A percentile compares a stretch with the other conserved stretches of the same genome.
Evolutionary conservation across 2,888 invertebrate species (phyloP).

Genomic region (Polymixis flavicincta): DNA sequence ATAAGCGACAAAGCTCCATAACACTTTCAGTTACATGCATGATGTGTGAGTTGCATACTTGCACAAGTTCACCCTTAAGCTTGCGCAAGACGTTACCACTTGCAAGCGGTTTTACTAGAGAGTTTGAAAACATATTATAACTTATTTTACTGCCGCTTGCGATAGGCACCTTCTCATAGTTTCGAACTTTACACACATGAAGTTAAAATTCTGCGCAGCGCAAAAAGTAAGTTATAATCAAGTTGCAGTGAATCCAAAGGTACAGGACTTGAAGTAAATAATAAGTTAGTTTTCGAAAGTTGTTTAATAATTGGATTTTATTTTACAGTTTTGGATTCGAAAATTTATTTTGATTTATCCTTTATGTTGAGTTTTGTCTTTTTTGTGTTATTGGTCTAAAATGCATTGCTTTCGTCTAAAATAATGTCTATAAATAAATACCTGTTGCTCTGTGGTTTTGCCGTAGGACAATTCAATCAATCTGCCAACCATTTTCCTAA

Average conservation of each 20-base stretch:
- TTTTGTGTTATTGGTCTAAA: not conserved
- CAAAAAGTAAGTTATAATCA: not conserved
- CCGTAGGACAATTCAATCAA: not conserved
- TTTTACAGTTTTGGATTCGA: not conserved
- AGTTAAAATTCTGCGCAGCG: slow-evolving; percentile 3
- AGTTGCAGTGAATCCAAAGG: not conserved
- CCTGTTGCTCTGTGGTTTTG: not conserved
- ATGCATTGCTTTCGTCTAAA: not conserved
- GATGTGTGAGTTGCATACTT: slow-evolving; percentile 1
- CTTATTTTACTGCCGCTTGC: slow-evolving; percentile 28
- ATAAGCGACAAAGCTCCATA: not conserved
- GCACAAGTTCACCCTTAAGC: slow-evolving; percentile 23
- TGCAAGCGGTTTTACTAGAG: slow-evolving; percentile 20
- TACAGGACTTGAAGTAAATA: not conserved
- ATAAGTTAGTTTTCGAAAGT: not conserved
- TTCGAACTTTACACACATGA: slow-evolving; percentile 16
- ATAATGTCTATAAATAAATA: no score
- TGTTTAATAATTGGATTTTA: not conserved
- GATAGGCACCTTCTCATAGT: slow-evolving; percentile 17
- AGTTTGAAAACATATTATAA: slow-evolving; percentile 41
- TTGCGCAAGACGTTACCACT: slow-evolving; percentile 39
- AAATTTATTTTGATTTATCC: not conserved
- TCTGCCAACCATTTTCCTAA: no score
- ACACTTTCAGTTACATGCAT: slow-evolving; percentile 22
- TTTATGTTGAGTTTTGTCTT: not conserved